Evolutionary conservation across 2,888 invertebrate genomes (phyloP), one percentile per base, ranked within the genome.

Genomic region (Lasioglossum zephyrum): DNA sequence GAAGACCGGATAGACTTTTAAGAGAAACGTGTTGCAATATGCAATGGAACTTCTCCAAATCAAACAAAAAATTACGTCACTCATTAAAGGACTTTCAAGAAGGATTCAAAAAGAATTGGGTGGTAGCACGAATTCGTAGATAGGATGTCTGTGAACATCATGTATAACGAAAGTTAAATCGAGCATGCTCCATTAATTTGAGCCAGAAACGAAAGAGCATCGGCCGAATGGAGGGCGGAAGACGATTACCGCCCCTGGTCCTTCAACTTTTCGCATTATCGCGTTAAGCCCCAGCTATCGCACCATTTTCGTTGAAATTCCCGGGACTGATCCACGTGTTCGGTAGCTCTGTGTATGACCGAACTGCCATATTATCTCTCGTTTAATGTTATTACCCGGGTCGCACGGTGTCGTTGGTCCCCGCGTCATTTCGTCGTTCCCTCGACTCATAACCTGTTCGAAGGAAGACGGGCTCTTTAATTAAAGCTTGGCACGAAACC

Each of bases 391-490:
- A 91, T 87, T 88, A 90, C 83, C 47, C 69, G 36, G 36, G 74
- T 85, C 69, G 53, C 77, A 77, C 79, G 72, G 76, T 73, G 79
- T 84, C 81, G 91, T 91, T 90, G 88, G 90, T 79, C 80, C 81
- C 78, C 77, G 80, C 84, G 89, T 82, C 91, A 81, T 92, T 91
- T 88, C 86, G 77, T 66, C 77, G 83, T 81, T 82, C 80, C 77
- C 86, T 77, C 53, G 82, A 77, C 87, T 91, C 91, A 86, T 91
- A 91, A 92, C 82, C 87, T 79, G 89, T 85, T 86, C 86, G 80
- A 82, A 82, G 82, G 88, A 89, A 86, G 87, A 86, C 78, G 83
- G 41, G 49, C 82, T 80, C 88, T 90, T 93, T 93, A 92, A 93
- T 93, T 93, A 92, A 69, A 93, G 90, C 87, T 79, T n/a, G 39